Conservation (phyloP, 2,888 invertebrate species). For the Drosophila histrio region DNA sequence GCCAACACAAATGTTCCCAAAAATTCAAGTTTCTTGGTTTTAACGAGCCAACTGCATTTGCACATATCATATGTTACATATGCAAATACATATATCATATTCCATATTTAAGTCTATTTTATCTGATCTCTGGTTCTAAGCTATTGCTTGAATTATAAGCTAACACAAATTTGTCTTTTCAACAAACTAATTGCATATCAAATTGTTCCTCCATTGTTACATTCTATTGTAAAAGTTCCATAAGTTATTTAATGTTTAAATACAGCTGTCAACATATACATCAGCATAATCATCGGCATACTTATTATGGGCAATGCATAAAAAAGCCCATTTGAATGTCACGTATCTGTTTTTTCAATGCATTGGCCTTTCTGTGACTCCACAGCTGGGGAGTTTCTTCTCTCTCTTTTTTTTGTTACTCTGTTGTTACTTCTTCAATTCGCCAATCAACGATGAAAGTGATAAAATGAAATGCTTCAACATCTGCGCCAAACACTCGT, state of each 20-base stretch:
- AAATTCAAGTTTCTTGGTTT: background rate
- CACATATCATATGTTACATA: background rate
- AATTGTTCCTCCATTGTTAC: background rate
- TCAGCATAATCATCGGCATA: conserved; percentile 1
- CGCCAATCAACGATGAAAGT: conserved; percentile 56
- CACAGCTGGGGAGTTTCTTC: conserved; percentile 1
- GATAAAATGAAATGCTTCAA: conserved; percentile 26
- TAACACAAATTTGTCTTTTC: too few relatives aligned
- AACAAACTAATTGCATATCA: too few relatives aligned
- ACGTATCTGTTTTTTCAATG: conserved; percentile 27
- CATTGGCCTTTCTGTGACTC: conserved; percentile 31
- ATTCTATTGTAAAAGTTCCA: background rate
- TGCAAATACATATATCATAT: too few relatives aligned
- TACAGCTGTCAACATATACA: background rate
- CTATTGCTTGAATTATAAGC: too few relatives aligned
- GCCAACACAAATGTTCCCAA: too few relatives aligned
- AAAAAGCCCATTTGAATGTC: conserved; percentile 40
- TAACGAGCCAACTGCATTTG: background rate
- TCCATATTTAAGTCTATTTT: too few relatives aligned
- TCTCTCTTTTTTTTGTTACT: conserved; percentile 1
- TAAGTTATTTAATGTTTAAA: background rate
- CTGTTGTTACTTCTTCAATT: conserved; percentile 18
- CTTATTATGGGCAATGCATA: conserved; percentile 13
- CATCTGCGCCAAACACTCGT: conserved; percentile 1
- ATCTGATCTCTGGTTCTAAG: too few relatives aligned